phyloP scores from a whole-genome alignment of 1,140 invertebrate genomes.

The Lepidurus arcticus region DNA sequence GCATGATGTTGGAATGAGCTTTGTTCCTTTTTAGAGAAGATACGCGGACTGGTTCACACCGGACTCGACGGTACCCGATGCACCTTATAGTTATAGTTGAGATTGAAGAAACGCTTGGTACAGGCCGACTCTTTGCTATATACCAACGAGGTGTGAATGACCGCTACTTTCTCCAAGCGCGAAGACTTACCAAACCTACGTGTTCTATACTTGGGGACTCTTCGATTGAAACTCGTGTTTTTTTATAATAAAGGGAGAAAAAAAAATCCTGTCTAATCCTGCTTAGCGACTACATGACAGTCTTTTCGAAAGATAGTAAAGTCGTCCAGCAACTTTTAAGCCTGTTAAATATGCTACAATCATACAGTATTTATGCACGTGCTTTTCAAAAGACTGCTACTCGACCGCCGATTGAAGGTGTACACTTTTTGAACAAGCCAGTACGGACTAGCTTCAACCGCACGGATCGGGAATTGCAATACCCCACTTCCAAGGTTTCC shows the following conservation, averaged over 20 bases:
- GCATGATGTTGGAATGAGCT: too few species aligned
- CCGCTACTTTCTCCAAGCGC: background rate
- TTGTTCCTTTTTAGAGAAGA: background rate
- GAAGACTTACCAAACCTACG: background rate
- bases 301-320: background rate
- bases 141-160: background rate
- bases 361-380: background rate
- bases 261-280: background rate
- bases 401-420: background rate
- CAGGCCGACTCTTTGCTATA: background rate
- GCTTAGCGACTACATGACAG: background rate
- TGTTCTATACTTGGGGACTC: too few species aligned
- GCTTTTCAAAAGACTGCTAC: background rate
- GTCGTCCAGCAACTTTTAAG: background rate
- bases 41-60: background rate
- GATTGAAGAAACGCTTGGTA: background rate
- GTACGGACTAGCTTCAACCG: background rate
- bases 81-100: background rate
- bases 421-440: background rate
- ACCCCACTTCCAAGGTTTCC: background rate
- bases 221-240: too few species aligned
- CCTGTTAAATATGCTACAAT: background rate
- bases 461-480: background rate
- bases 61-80: background rate
- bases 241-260: background rate